A percentile compares a stretch with the other conserved stretches of the same genome.
phyloP scores from a whole-genome alignment of 2,888 invertebrate species.

The Nasonovia ribisnigri region DNA sequence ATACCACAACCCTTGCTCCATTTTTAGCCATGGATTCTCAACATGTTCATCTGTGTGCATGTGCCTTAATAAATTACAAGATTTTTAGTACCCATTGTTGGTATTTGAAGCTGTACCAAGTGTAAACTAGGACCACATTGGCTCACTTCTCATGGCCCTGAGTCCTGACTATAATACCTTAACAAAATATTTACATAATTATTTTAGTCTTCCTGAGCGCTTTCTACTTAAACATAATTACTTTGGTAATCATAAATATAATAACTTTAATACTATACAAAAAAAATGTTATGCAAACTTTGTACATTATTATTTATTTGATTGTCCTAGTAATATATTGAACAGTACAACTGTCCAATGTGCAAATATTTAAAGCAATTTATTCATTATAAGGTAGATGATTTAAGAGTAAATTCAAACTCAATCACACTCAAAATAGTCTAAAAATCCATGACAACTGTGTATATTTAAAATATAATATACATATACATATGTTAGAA shows the following conservation, averaged over 20 bases:
- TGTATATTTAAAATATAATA: neutral
- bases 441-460: conserved; percentile 8
- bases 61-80: neutral
- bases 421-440: neutral
- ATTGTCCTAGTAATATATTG: neutral
- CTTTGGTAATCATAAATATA: neutral
- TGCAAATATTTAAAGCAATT: conserved; percentile 29
- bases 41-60: neutral
- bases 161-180: neutral
- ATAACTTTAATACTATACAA: neutral
- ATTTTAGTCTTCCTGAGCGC: neutral
- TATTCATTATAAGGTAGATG: neutral
- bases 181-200: neutral
- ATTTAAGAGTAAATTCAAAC: neutral
- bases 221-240: conserved; percentile 27
- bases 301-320: neutral
- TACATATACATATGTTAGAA: neutral
- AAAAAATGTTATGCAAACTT: neutral
- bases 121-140: neutral
- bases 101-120: neutral
- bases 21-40: neutral
- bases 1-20: neutral
- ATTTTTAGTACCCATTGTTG: neutral
- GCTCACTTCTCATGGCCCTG: neutral
- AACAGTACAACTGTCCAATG: neutral